phyloP scores from a whole-genome alignment of 2,113 vertebrate genomes.

The Hiodon tergisus region DNA sequence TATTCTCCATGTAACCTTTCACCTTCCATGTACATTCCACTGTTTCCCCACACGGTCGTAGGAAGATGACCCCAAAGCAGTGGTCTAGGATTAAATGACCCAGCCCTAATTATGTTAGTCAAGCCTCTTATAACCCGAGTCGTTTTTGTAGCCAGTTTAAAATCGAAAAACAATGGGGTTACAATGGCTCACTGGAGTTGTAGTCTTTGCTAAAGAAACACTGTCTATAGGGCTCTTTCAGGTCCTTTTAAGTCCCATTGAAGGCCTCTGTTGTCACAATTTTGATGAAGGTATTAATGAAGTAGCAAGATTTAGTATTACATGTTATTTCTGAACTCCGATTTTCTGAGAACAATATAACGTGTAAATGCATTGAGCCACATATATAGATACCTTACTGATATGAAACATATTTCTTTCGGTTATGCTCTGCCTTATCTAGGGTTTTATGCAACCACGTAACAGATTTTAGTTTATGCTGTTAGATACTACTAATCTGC shows the following conservation, averaged over 20 bases:
- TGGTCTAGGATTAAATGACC: not conserved
- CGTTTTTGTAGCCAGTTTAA: not conserved
- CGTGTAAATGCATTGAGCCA: conserved; percentile 6
- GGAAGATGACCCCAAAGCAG: not conserved
- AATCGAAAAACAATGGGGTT: not conserved
- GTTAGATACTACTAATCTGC: not conserved
- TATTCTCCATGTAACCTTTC: too few species aligned
- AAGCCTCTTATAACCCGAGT: not conserved
- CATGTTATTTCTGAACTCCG: not conserved
- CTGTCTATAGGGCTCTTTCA: not conserved
- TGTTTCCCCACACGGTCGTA: not conserved
- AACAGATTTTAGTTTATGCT: conserved; percentile 1
- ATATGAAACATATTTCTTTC: conserved; percentile 9
- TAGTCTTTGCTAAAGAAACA: not conserved
- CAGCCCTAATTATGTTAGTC: not conserved
- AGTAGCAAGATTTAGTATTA: not conserved
- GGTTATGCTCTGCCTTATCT: conserved; percentile 29
- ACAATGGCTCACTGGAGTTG: not conserved
- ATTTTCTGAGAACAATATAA: not conserved
- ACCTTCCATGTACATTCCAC: not conserved
- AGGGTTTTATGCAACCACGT: conserved; percentile 14
- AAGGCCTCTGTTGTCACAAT: not conserved
- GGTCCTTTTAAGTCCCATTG: not conserved
- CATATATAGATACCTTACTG: conserved; percentile 9
- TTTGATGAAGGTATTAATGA: not conserved